Evolutionary conservation across 1,140 invertebrate genomes (phyloP).

Genomic region (Steinernema feltiae): DNA sequence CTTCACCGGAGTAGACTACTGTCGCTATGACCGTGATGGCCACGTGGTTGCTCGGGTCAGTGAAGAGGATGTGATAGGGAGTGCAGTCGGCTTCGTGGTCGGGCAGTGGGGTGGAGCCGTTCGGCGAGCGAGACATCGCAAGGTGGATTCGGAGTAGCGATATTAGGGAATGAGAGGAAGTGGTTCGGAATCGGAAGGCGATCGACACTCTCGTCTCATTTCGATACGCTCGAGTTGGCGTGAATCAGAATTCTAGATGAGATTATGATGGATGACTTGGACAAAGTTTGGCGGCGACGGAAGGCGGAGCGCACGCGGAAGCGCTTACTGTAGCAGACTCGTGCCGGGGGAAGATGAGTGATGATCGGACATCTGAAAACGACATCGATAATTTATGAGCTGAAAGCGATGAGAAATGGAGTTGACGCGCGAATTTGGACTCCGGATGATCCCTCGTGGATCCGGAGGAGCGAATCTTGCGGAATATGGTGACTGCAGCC

Average conservation of each 20-base stretch:
- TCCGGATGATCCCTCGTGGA: neutral
- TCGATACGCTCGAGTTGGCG: neutral
- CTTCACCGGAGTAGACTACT: too few species aligned
- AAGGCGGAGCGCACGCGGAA: neutral
- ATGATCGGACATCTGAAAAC: neutral
- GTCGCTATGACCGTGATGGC: too few species aligned
- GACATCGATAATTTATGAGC: neutral
- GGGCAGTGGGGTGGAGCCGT: neutral
- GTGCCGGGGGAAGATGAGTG: neutral
- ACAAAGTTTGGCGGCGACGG: neutral
- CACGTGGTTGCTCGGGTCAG: slow-evolving; percentile 20
- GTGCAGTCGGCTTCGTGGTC: slow-evolving; percentile 4
- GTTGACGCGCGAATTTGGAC: neutral
- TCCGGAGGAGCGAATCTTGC: neutral
- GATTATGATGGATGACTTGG: neutral
- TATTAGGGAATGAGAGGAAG: neutral
- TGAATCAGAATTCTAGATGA: neutral
- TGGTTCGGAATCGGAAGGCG: neutral
- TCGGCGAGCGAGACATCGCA: neutral
- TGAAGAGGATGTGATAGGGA: slow-evolving; percentile 10
- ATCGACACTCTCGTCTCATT: neutral
- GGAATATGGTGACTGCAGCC: too few species aligned
- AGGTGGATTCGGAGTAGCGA: neutral
- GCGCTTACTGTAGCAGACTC: neutral
- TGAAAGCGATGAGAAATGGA: neutral